phyloP scores from a whole-genome alignment of 2,113 vertebrate genomes.

The Pelodiscus sinensis region DNA sequence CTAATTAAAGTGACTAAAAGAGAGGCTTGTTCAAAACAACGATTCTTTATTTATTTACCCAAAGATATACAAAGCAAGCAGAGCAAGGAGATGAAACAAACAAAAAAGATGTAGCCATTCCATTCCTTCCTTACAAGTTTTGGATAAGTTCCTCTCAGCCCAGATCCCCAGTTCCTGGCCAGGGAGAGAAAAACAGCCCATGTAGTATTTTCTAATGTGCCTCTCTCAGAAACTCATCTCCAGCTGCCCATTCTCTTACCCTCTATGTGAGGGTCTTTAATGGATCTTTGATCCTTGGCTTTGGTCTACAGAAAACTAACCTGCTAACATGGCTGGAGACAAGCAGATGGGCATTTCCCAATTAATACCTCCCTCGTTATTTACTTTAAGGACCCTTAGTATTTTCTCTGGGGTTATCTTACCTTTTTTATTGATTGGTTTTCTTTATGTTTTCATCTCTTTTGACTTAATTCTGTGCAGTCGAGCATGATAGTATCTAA shows the following conservation, averaged over 20 bases:
- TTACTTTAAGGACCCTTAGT: neutral
- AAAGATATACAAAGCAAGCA: neutral
- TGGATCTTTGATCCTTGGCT: neutral
- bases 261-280: neutral
- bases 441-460: neutral
- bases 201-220: neutral
- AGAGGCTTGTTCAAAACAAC: neutral
- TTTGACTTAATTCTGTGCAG: neutral
- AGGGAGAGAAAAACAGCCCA: neutral
- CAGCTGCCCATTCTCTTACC: neutral
- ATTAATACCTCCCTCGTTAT: neutral
- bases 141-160: neutral
- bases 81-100: neutral
- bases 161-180: neutral
- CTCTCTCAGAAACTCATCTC: neutral
- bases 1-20: neutral
- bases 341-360: neutral
- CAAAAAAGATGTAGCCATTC: neutral
- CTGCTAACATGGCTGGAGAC: neutral
- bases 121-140: neutral
- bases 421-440: neutral
- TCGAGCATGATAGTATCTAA: neutral
- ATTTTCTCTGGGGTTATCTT: neutral
- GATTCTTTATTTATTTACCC: neutral
- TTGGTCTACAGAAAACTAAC: neutral